Evolutionary conservation across 2,113 vertebrate species (phyloP), one percentile per base, ranked within the genome.

Genomic region (Aspidoscelis tigris): DNA sequence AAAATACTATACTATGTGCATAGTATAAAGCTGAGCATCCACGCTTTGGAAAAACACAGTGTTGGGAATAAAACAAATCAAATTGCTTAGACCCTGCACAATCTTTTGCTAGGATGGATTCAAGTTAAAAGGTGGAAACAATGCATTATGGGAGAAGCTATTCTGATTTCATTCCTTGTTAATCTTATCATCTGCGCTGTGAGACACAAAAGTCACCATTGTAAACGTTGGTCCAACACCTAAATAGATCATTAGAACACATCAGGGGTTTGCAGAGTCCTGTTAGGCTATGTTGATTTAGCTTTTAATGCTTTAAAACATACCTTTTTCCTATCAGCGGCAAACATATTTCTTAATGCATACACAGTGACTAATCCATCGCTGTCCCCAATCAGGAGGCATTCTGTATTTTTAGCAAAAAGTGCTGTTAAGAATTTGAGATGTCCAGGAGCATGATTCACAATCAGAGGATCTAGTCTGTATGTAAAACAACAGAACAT

Each of bases 341-440:
- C n/a, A 14, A 47, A 0, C 93, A 97, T 89, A 88, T 96, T 92
- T 78, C 87, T 95, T 73, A 98, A 90, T 87, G 95, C 91, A 76
- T 97, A 98, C 65, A 98, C 96, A 0, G 90, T 73, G 22, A 99
- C 96, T 16, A 94, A 94, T 7, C 98, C 98, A 0, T 90, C 70
- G 11, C 92, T 97, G 91, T 98, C 97, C 53, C 98, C 98, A 3
- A 97, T 93, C 1, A 99, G 93, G 61, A 98, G 91, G 83, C 97
- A 97, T 82, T 97, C 84, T 0, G 97, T 94, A 47, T 95, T 94
- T 21, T 82, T 82, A 71, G 97, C 92, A 26, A 98, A 98, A 84
- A 97, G 95, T 9, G 98, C 47, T 0, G 93, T 94, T 1, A 94
- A 97, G 84, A 97, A 93, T 0, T 88, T 95, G 44, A 95, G 93